phyloP scores from a whole-genome alignment of 2,113 vertebrate species.

The Xiphophorus couchianus region DNA sequence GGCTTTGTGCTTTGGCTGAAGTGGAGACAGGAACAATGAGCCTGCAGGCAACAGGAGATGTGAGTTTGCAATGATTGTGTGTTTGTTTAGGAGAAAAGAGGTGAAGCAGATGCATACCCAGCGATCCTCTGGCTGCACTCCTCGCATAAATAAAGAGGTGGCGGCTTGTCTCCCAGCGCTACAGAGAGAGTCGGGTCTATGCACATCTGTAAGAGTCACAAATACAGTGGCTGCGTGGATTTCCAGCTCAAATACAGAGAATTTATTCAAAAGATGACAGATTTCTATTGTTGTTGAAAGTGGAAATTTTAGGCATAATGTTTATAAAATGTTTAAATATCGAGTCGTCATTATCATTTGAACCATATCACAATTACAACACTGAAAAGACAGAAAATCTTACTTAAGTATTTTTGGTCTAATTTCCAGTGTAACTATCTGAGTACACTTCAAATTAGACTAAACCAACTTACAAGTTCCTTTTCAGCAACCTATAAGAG shows the following conservation, averaged over 20 bases:
- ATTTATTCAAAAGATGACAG: neutral
- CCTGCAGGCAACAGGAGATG: conserved; percentile 43
- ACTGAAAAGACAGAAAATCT: no score
- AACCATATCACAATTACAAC: neutral
- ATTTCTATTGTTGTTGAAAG: neutral
- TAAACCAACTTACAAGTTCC: no score
- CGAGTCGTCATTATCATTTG: neutral
- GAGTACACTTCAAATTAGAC: no score
- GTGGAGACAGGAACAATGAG: conserved; percentile 56
- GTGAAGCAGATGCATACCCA: conserved; percentile 80
- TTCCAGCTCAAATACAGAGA: no score
- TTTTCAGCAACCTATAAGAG: no score
- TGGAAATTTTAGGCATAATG: neutral
- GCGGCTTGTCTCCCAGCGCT: conserved; percentile 97
- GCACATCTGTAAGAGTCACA: conserved; percentile 90
- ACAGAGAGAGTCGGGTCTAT: conserved; percentile 97
- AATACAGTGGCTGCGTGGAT: neutral
- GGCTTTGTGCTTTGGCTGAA: conserved; percentile 58
- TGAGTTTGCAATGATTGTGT: conserved; percentile 36
- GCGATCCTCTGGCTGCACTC: conserved; percentile 98
- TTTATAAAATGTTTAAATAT: neutral
- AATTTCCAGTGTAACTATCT: no score
- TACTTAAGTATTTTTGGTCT: no score
- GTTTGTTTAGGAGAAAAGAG: conserved; percentile 9
- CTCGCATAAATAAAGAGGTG: conserved; percentile 96